These are phyloP conservation scores for Neoitamus cyanurus DNA, from an alignment of 2,888 invertebrate genomes.

Conservation along the genomic window DNA sequence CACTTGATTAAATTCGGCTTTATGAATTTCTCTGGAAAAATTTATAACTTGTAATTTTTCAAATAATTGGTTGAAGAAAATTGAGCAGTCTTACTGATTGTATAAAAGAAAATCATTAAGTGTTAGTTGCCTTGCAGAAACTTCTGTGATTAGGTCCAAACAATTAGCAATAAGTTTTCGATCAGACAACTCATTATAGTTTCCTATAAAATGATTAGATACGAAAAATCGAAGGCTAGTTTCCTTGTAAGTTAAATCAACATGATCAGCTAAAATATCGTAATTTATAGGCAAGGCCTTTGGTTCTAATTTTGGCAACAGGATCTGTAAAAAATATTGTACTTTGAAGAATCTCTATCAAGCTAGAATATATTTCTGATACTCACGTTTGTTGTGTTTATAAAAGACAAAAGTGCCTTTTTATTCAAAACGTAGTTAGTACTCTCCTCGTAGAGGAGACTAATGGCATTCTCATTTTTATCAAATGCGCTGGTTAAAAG, in stretches of 20 bases:
- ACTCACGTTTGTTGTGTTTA: constrained; percentile 59
- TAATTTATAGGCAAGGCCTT: constrained; percentile 50
- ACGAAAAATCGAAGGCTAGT: constrained; percentile 58
- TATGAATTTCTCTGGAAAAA: constrained; percentile 57
- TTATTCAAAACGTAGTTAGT: constrained; percentile 56
- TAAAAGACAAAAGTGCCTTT: constrained; percentile 57
- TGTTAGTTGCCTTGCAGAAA: constrained; percentile 58
- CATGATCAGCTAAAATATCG: constrained; percentile 14
- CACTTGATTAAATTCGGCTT: constrained; percentile 56
- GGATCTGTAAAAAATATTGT: constrained; percentile 56
- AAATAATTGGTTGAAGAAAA: background rate
- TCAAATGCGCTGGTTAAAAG: constrained; percentile 57
- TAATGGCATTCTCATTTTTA: constrained; percentile 60
- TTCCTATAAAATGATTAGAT: constrained; percentile 59
- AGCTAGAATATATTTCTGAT: background rate
- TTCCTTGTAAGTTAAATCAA: constrained; percentile 44
- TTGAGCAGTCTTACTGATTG: constrained; percentile 65
- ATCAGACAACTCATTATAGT: constrained; percentile 60
- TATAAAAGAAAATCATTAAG: constrained; percentile 66
- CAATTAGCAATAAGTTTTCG: constrained; percentile 58
- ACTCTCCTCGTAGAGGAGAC: constrained; percentile 60
- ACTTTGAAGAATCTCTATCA: background rate
- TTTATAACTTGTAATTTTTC: background rate
- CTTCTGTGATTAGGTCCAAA: constrained; percentile 61
- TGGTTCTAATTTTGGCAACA: constrained; percentile 58